Conservation (phyloP, 2,888 invertebrate genomes). For the Phorcus lineatus region DNA sequence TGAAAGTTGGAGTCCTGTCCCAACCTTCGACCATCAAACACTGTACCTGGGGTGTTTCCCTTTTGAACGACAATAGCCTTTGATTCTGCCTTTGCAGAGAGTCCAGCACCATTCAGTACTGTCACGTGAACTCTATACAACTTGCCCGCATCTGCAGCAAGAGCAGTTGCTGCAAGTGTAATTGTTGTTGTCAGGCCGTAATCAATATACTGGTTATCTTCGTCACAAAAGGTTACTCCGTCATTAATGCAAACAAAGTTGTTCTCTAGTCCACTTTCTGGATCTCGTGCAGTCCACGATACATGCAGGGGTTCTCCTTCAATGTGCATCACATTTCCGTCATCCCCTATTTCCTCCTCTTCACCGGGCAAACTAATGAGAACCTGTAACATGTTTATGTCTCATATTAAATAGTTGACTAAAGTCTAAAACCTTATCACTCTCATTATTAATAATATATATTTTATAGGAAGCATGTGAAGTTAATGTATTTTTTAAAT, state of each 20-base stretch:
- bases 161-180: background rate
- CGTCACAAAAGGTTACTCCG: background rate
- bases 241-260: slow-evolving; percentile 38
- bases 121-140: background rate
- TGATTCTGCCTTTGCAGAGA: slow-evolving; percentile 25
- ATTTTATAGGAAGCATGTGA: too few relatives aligned
- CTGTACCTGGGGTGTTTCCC: slow-evolving; percentile 46
- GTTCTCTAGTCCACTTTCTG: slow-evolving; percentile 50
- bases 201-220: background rate
- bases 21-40: slow-evolving; percentile 53
- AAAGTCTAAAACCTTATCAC: too few relatives aligned
- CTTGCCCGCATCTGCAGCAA: background rate
- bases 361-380: slow-evolving; percentile 45
- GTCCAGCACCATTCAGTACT: slow-evolving; percentile 40
- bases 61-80: slow-evolving; percentile 37
- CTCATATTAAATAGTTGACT: too few relatives aligned
- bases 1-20: slow-evolving; percentile 48
- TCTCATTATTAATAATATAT: too few relatives aligned
- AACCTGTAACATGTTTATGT: slow-evolving; percentile 34
- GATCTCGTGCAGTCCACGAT: slow-evolving; percentile 49
- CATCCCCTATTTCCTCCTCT: slow-evolving; percentile 52
- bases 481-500: too few relatives aligned
- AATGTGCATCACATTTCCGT: slow-evolving; percentile 45
- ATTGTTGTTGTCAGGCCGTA: background rate
- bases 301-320: slow-evolving; percentile 49